Conservation (phyloP, 2,797 vertebrate species). For the Galago senegalensis region DNA sequence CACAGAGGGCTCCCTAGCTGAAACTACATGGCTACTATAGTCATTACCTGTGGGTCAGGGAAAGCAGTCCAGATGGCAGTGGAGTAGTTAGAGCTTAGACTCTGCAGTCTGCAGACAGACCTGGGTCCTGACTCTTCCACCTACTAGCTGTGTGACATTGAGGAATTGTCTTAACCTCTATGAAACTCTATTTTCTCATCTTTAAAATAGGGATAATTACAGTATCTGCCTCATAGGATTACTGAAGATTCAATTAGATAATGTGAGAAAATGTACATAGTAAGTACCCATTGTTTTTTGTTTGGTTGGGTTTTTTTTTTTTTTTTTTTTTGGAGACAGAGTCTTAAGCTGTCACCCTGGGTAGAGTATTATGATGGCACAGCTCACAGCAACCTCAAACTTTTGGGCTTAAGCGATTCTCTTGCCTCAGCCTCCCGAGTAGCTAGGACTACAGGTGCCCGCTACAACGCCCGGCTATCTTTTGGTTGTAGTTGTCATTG, state of each 20-base stretch:
- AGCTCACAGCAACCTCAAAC: no score
- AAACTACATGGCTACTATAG: neutral
- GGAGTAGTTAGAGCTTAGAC: neutral
- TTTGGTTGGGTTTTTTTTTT: no score
- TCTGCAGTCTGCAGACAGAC: neutral
- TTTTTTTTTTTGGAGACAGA: no score
- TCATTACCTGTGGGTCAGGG: neutral
- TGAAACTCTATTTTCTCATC: constrained; percentile 36
- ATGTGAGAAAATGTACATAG: neutral
- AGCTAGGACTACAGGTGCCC: no score
- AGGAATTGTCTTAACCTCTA: constrained; percentile 6
- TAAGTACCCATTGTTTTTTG: neutral
- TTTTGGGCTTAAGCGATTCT: no score
- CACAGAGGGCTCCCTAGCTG: neutral
- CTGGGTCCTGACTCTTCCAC: neutral
- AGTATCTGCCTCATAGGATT: neutral
- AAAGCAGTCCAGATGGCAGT: neutral
- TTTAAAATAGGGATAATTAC: neutral
- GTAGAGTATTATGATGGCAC: no score
- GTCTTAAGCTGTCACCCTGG: no score
- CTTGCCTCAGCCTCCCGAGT: no score
- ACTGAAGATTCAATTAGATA: constrained; percentile 2
- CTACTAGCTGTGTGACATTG: neutral
- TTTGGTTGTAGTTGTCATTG: no score
- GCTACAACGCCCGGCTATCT: no score